Percentiles rank a stretch among this genome's conserved stretches.
Evolutionary conservation across 2,888 invertebrate species (phyloP).

Genomic region (Drosophila anomelani): DNA sequence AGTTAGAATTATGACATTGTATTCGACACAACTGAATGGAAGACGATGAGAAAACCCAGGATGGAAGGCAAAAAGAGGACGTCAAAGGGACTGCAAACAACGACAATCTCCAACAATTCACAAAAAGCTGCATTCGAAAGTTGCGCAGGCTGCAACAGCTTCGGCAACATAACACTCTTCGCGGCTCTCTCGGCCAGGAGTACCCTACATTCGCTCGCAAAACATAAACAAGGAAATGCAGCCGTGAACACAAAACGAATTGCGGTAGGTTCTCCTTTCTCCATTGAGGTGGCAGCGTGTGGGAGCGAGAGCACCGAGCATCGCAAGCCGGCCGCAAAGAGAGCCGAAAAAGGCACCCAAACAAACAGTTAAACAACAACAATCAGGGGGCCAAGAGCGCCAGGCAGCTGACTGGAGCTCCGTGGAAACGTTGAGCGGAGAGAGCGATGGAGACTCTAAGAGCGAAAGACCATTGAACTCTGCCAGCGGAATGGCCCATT

Average conservation of each 20-base stretch:
- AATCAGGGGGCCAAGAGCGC: constrained; percentile 14
- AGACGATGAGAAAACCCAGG: constrained; percentile 4
- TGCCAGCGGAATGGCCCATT: constrained; percentile 58
- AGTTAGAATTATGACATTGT: constrained; percentile 15
- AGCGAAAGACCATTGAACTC: constrained; percentile 82
- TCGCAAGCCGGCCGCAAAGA: constrained; percentile 58
- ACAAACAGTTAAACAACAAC: constrained; percentile 70
- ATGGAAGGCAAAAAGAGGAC: constrained; percentile 4
- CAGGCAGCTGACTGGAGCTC: constrained; percentile 53
- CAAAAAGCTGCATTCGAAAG: constrained; percentile 58
- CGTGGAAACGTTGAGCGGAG: constrained; percentile 13
- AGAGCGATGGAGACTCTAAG: constrained; percentile 5
- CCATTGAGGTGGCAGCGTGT: constrained; percentile 20
- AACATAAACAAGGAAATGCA: constrained; percentile 80
- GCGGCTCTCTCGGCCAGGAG: constrained; percentile 60
- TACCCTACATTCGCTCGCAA: constrained; percentile 73
- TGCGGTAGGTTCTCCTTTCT: constrained; percentile 75
- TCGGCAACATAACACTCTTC: constrained; percentile 41
- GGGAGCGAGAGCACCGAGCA: constrained; percentile 10
- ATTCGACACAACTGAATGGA: constrained; percentile 11
- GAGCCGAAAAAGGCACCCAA: constrained; percentile 69
- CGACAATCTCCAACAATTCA: constrained; percentile 46
- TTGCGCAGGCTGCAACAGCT: constrained; percentile 69
- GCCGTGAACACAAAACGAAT: constrained; percentile 62
- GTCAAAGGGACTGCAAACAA: constrained; percentile 38